These are phyloP conservation scores for Acrocephalus scirpaceus DNA, from an alignment of 2,797 vertebrate species.

Conservation along the genomic window DNA sequence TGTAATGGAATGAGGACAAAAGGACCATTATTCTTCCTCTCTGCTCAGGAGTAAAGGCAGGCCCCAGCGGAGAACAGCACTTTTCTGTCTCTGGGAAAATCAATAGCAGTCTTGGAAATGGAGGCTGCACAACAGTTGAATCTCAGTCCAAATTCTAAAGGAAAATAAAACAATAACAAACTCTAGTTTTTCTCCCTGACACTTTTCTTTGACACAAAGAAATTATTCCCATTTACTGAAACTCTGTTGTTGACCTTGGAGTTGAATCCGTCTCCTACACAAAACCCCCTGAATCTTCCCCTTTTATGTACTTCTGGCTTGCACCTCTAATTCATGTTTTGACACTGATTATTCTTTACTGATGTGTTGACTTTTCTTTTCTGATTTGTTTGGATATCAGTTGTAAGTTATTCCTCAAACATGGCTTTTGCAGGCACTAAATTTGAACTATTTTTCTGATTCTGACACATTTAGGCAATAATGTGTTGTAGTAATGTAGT, in stretches of 20 bases:
- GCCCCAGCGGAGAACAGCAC: not conserved
- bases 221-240: not conserved
- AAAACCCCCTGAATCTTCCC: not conserved
- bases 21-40: not conserved
- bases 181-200: not conserved
- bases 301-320: not conserved
- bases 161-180: not conserved
- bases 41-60: not conserved
- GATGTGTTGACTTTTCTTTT: not conserved
- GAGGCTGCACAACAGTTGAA: not conserved
- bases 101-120: not conserved
- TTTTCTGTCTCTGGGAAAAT: not conserved
- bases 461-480: not conserved
- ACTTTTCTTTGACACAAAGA: constrained; percentile 1
- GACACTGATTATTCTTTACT: not conserved
- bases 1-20: not conserved
- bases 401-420: not conserved
- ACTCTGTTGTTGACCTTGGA: not conserved
- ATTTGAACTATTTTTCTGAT: not conserved
- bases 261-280: not conserved
- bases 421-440: not conserved
- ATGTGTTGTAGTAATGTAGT: not conserved
- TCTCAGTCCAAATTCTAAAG: not conserved
- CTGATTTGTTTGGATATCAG: not conserved
- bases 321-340: not conserved